phyloP scores from a whole-genome alignment of 2,113 vertebrate species.

The Apaloderma vittatum region DNA sequence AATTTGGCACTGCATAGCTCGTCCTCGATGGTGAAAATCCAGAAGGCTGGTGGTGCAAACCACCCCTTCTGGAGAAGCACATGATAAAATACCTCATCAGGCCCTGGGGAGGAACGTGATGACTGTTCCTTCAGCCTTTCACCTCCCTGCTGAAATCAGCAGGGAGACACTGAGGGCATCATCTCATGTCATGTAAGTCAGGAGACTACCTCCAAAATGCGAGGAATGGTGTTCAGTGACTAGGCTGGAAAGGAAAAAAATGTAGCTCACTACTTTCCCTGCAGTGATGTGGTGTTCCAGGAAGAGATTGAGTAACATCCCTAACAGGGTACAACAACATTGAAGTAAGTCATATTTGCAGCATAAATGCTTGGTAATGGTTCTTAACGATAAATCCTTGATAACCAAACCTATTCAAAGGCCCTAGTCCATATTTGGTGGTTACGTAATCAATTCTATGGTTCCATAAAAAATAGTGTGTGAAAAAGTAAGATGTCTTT shows the following conservation, averaged over 20 bases:
- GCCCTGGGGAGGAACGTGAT: rapidly evolving
- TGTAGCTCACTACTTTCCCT: not conserved
- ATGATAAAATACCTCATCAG: not conserved
- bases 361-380: not conserved
- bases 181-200: not conserved
- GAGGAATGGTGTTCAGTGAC: not conserved
- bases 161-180: not conserved
- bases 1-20: not conserved
- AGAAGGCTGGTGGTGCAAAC: not conserved
- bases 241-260: not conserved
- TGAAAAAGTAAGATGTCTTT: not conserved
- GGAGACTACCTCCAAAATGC: not conserved
- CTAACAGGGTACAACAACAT: not conserved
- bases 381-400: not conserved
- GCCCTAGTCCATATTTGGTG: not conserved
- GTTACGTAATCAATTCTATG: not conserved
- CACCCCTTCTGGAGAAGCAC: not conserved
- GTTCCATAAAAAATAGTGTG: not conserved
- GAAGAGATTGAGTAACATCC: rapidly evolving
- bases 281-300: not conserved
- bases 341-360: not conserved
- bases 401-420: not conserved
- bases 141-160: not conserved
- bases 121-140: not conserved
- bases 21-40: not conserved